These are phyloP conservation scores for Sebastes steindachneri DNA, from an alignment of 2,797 vertebrate species.

Conservation along the genomic window DNA sequence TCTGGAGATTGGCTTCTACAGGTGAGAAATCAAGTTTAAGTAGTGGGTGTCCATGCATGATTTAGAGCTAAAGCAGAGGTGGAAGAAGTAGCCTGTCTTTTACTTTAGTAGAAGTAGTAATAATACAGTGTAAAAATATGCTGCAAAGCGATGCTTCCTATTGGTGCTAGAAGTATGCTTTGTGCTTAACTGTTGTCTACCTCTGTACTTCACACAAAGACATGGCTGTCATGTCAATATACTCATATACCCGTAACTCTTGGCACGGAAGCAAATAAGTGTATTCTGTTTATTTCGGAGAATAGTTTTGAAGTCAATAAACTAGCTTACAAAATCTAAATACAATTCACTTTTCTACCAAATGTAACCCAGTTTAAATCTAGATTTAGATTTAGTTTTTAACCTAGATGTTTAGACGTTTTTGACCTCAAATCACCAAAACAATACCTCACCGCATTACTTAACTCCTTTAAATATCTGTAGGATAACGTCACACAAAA, in stretches of 20 bases:
- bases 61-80: too few relatives aligned
- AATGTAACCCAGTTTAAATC: not conserved
- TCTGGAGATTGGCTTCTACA: too few relatives aligned
- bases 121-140: too few relatives aligned
- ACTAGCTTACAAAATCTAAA: not conserved
- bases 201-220: not conserved
- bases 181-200: not conserved
- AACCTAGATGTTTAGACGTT: not conserved
- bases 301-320: not conserved
- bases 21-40: too few relatives aligned
- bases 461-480: not conserved
- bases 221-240: not conserved
- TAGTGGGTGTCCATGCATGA: too few relatives aligned
- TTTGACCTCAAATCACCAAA: not conserved
- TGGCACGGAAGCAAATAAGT: not conserved
- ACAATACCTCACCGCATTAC: not conserved
- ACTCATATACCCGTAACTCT: not conserved
- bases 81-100: too few relatives aligned
- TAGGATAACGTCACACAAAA: not conserved
- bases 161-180: too few relatives aligned
- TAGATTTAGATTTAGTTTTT: not conserved
- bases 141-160: fast-evolving
- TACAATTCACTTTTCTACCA: not conserved
- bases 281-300: fast-evolving
- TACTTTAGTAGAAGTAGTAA: too few relatives aligned